These are phyloP conservation scores for Anas platyrhynchos DNA, from an alignment of 2,113 vertebrate genomes.

Conservation along the genomic window DNA sequence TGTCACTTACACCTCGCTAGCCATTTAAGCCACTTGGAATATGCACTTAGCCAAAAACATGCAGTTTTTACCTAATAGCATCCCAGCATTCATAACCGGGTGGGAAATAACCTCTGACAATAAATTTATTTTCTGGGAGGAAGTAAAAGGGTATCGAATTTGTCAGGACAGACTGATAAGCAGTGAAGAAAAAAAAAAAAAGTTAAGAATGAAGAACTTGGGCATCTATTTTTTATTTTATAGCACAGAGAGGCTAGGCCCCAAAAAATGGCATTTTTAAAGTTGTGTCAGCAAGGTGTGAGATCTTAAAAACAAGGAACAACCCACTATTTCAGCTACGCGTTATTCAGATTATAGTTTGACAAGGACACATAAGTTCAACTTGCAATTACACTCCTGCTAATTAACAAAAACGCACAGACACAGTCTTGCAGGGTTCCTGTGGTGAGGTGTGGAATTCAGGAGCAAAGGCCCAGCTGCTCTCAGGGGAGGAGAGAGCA, in stretches of 20 bases:
- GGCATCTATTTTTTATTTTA: neutral
- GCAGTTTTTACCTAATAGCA: neutral
- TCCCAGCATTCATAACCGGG: neutral
- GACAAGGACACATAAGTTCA: neutral
- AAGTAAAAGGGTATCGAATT: neutral
- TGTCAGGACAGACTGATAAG: neutral
- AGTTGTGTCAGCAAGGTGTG: neutral
- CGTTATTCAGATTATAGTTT: neutral
- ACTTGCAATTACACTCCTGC: neutral
- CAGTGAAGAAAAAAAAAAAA: neutral
- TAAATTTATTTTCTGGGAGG: neutral
- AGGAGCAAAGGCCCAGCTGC: neutral
- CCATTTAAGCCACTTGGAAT: neutral
- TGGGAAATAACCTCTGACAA: neutral
- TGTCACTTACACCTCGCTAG: neutral
- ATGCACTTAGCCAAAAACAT: neutral
- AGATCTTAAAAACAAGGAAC: neutral
- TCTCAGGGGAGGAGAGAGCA: neutral
- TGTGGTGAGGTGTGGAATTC: neutral
- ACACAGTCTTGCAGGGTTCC: neutral
- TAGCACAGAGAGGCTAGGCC: neutral
- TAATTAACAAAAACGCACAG: conserved; percentile 12
- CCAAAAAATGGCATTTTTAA: neutral
- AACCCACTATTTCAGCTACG: neutral
- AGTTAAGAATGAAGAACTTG: neutral